phyloP scores from a whole-genome alignment of 2,888 invertebrate species.

The Xestobium rufovillosum region DNA sequence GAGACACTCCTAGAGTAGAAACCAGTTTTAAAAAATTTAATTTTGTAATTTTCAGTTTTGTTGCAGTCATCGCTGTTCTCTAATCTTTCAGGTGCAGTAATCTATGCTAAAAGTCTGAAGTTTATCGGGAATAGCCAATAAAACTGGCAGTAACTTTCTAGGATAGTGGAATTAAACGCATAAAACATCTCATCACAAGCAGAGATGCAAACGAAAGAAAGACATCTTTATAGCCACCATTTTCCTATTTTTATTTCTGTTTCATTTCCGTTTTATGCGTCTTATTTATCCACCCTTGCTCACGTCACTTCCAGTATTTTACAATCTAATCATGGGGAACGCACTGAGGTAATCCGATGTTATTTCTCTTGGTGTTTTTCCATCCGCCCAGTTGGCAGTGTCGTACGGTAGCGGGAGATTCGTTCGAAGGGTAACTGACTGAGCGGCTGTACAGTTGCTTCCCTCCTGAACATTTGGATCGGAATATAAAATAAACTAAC shows the following conservation, averaged over 20 bases:
- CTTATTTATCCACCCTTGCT: slow-evolving; percentile 47
- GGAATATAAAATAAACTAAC: slow-evolving; percentile 45
- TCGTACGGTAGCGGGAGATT: slow-evolving; percentile 11
- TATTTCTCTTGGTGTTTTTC: slow-evolving; percentile 45
- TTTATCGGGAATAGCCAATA: no score
- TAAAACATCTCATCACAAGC: background rate
- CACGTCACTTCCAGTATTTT: slow-evolving; percentile 49
- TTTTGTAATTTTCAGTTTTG: no score
- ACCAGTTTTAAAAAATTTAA: no score
- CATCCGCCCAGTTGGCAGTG: slow-evolving; percentile 27
- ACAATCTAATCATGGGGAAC: slow-evolving; percentile 50
- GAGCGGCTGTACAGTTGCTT: slow-evolving; percentile 30
- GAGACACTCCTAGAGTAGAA: no score
- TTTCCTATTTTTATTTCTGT: slow-evolving; percentile 46
- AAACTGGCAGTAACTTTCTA: no score
- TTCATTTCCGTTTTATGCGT: slow-evolving; percentile 47
- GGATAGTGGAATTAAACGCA: no score
- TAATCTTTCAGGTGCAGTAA: no score
- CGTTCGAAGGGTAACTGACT: slow-evolving; percentile 10
- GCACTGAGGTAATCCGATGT: slow-evolving; percentile 46
- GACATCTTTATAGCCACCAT: slow-evolving; percentile 40
- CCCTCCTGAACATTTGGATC: slow-evolving; percentile 41
- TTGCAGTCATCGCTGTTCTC: no score
- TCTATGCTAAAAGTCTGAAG: no score
- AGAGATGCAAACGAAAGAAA: slow-evolving; percentile 18